Evolutionary conservation across 2,888 invertebrate species (phyloP).

Genomic region (Xanthorhoe spadicearia): DNA sequence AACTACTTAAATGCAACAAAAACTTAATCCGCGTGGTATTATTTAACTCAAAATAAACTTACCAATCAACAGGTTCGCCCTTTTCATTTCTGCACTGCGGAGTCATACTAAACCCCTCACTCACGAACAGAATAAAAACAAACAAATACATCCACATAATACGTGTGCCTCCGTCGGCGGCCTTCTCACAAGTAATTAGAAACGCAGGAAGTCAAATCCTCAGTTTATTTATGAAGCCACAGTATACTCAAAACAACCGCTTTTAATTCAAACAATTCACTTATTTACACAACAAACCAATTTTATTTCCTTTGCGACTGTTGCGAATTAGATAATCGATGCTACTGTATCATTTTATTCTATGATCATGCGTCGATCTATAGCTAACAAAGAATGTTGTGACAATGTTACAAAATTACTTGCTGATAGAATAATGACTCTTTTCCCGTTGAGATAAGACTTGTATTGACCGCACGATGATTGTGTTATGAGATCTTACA

Average conservation of each 20-base stretch:
- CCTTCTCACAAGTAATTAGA: conserved; percentile 59
- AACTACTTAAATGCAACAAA: no score
- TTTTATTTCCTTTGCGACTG: conserved; percentile 52
- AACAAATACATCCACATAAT: conserved; percentile 59
- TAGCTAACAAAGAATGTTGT: conserved; percentile 49
- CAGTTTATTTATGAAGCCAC: conserved; percentile 65
- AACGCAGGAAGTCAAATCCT: conserved; percentile 64
- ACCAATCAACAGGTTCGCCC: conserved; percentile 89
- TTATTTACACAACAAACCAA: conserved; percentile 65
- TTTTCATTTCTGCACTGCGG: conserved; percentile 86
- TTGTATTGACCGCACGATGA: conserved; percentile 2
- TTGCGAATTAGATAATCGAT: conserved; percentile 16
- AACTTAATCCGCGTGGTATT: neutral
- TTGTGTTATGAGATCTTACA: conserved; percentile 29
- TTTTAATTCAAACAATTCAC: conserved; percentile 63
- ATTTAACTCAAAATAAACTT: conserved; percentile 53
- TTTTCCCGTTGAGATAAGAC: conserved; percentile 39
- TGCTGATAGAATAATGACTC: conserved; percentile 24
- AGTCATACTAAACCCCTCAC: conserved; percentile 58
- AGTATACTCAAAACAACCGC: conserved; percentile 55
- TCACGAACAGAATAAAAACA: conserved; percentile 55
- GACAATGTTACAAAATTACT: conserved; percentile 26
- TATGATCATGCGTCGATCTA: conserved; percentile 5
- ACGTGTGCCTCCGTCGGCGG: conserved; percentile 57
- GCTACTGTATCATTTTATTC: conserved; percentile 35